Base-by-base conservation (phyloP, 2,797 vertebrate species). In the Vireo griseus region DNA sequence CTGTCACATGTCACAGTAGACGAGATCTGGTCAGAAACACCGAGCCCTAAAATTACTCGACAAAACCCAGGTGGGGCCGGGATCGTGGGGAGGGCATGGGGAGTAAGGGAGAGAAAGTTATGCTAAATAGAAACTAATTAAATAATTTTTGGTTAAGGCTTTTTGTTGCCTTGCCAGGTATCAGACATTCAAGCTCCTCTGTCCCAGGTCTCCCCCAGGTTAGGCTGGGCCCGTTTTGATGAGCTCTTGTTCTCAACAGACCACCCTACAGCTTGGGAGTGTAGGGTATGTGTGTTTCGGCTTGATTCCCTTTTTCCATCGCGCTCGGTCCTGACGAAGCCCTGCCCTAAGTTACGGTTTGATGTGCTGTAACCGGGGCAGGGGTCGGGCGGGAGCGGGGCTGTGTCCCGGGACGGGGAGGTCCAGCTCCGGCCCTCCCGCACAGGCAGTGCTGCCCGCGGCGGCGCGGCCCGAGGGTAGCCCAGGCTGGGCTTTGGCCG, bases 201-300 rank as follows among this genome's bases (percentile, higher is more conserved):
- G 33, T 52, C 21, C 40, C 54, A 39, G 7, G 21, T 25, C 25
- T 87, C 15, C 19, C 16, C 14, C 11, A 10, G 24, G 6, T 65
- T 29, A 55, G 33, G 33, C 14, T 26, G 61, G 12, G 52, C 39
- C 45, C 3, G 2, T 59, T 33, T 26, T 4, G 39, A 16, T 21
- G 45, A 18, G 45, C 33, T 47, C 39, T 21, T 8, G 11, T 16
- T 29, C 39, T 17, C 7, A 12, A 1, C 0, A 58, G 33, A 10
- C 13, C 29, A 12, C 40, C 19, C 63, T 8, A 11, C 13, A 52
- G 11, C 39, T 40, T 9, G 47, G 61, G 24, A 5, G 11, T 4
- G 18, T 1, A 33, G 11, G 11, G 2, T 6, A 0, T 1, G 28
- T 3, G 20, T 4, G 5, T 33, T 15, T 33, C 7, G 4, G 4